Conservation (phyloP, 2,113 vertebrate genomes). For the Syngnathus typhle region DNA sequence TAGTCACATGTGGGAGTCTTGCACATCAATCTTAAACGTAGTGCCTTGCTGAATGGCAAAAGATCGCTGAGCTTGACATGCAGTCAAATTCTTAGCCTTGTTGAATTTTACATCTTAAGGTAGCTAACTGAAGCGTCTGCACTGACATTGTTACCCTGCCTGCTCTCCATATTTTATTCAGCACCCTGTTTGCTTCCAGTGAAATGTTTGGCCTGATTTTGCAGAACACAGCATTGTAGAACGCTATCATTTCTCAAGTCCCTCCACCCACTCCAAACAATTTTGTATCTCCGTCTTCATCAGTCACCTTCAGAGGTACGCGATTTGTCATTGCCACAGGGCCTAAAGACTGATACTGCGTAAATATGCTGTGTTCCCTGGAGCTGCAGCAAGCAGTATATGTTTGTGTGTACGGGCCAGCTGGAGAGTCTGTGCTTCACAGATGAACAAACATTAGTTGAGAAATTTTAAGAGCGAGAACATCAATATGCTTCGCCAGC, state of each 20-base stretch:
- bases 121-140: slow-evolving; percentile 1
- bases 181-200: slow-evolving; percentile 7
- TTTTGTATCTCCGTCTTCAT: neutral
- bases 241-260: slow-evolving; percentile 21
- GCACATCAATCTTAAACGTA: neutral
- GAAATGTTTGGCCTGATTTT: slow-evolving; percentile 21
- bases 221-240: slow-evolving; percentile 15
- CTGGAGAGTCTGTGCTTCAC: neutral
- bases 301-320: neutral
- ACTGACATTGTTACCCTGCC: slow-evolving; percentile 4
- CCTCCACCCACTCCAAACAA: neutral
- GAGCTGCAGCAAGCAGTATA: neutral
- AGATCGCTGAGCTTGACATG: no score
- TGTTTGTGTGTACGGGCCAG: neutral
- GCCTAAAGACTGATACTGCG: neutral
- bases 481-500: slow-evolving; percentile 18
- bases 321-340: slow-evolving; percentile 1
- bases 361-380: slow-evolving; percentile 2
- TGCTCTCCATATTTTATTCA: slow-evolving; percentile 17
- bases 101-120: neutral
- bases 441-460: neutral
- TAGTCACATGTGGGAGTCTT: neutral
- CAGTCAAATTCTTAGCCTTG: neutral
- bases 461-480: slow-evolving; percentile 1
- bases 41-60: neutral